Evolutionary conservation across 2,888 invertebrate genomes (phyloP).

Genomic region (Pandemis cinnamomeana): DNA sequence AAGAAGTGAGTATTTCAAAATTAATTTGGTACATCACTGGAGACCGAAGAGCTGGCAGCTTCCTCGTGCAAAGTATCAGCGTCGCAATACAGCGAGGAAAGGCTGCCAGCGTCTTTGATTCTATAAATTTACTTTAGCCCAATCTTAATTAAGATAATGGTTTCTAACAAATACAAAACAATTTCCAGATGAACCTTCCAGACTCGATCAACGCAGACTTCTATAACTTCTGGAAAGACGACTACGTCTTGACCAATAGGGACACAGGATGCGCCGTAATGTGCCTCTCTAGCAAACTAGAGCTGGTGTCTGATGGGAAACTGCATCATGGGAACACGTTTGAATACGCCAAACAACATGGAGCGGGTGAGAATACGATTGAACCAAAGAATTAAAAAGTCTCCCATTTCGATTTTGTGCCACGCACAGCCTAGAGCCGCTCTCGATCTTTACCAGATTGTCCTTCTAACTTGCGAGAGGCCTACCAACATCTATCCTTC

Average conservation of each 20-base stretch:
- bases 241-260: constrained; percentile 54
- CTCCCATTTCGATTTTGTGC: too few species aligned
- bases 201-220: constrained; percentile 58
- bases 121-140: too few species aligned
- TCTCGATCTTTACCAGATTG: too few species aligned
- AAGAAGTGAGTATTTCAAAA: constrained; percentile 52
- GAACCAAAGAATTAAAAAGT: too few species aligned
- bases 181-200: constrained; percentile 55
- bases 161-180: neutral
- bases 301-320: constrained; percentile 60
- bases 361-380: constrained; percentile 61
- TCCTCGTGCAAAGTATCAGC: too few species aligned
- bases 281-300: constrained; percentile 67
- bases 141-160: neutral
- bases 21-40: too few species aligned
- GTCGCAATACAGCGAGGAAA: too few species aligned
- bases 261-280: constrained; percentile 67
- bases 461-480: too few species aligned
- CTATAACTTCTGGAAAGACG: constrained; percentile 66
- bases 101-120: too few species aligned
- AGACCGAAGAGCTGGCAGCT: too few species aligned
- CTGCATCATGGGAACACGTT: constrained; percentile 70
- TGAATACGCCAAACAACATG: constrained; percentile 67
- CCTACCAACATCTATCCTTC: too few species aligned
- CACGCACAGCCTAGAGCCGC: too few species aligned